A percentile compares a stretch with the other conserved stretches of the same genome.
Conservation (phyloP, 2,113 vertebrate species). For the Cynopterus brachyotis region DNA sequence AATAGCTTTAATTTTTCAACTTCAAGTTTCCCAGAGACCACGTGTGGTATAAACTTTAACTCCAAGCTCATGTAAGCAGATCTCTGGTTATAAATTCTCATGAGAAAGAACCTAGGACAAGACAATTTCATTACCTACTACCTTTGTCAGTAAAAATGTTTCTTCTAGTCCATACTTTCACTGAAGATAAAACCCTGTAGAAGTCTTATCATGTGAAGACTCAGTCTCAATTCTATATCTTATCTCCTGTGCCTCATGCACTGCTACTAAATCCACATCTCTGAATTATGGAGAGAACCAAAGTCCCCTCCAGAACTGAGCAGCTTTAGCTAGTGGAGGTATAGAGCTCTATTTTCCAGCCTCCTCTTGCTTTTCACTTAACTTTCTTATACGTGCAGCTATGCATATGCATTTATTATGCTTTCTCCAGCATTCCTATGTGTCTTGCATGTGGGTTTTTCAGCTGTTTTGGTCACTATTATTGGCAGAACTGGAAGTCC, state of each 20-base stretch:
- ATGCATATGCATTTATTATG: not conserved
- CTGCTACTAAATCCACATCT: not conserved
- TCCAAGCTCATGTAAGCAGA: not conserved
- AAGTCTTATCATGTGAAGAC: not conserved
- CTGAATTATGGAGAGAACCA: not conserved
- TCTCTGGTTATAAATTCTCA: not conserved
- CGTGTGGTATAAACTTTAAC: not conserved
- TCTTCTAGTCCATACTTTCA: not conserved
- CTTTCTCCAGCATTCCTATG: not conserved
- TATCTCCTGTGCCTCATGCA: not conserved
- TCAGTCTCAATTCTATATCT: not conserved
- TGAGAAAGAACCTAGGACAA: not conserved
- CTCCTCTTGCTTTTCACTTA: not conserved
- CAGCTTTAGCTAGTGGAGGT: not conserved
- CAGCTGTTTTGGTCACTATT: not conserved
- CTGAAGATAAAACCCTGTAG: not conserved
- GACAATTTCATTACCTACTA: not conserved
- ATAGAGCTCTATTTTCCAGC: not conserved
- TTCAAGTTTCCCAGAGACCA: conserved; percentile 17
- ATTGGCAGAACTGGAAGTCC: not conserved
- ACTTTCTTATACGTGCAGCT: not conserved
- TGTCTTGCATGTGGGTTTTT: not conserved
- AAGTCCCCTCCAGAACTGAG: not conserved
- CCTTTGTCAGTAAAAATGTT: not conserved
- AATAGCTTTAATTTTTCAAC: not conserved